These are phyloP conservation scores for Drosophila falleni DNA, from an alignment of 2,888 invertebrate species.

Conservation along the genomic window DNA sequence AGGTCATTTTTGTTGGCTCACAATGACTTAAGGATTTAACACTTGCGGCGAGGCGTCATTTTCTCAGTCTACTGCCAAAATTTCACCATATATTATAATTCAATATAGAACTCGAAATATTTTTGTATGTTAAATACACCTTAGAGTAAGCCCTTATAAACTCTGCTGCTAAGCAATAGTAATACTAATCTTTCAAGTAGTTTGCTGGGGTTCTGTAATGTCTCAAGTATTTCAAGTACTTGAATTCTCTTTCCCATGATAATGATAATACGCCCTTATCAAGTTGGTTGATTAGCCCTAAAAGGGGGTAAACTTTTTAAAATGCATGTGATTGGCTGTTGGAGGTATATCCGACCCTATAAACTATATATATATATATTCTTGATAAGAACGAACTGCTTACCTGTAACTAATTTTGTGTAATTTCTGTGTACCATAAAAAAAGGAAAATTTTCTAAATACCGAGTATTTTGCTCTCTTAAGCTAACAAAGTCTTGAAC, in stretches of 20 bases:
- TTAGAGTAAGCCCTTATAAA: background rate
- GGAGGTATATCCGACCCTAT: background rate
- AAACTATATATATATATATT: background rate
- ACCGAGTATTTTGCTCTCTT: too few species aligned
- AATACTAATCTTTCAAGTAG: constrained; percentile 41
- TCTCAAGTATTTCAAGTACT: constrained; percentile 1
- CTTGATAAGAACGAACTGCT: background rate
- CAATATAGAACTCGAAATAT: background rate
- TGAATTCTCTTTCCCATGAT: background rate
- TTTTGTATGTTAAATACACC: background rate
- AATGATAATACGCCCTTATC: constrained; percentile 8
- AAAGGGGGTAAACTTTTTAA: constrained; percentile 5
- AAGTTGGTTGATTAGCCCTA: background rate
- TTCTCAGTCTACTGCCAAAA: background rate
- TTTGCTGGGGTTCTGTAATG: constrained; percentile 20
- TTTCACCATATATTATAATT: constrained; percentile 23
- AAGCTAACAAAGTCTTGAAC: too few species aligned
- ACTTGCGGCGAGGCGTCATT: constrained; percentile 2
- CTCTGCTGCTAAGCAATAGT: background rate
- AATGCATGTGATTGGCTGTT: background rate
- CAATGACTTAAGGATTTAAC: constrained; percentile 32
- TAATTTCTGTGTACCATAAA: too few species aligned
- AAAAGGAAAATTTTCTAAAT: too few species aligned
- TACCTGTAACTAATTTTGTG: background rate
- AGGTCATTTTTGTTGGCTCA: constrained; percentile 40